phyloP scores from a whole-genome alignment of 2,113 vertebrate species.

The Carassius carassius region DNA sequence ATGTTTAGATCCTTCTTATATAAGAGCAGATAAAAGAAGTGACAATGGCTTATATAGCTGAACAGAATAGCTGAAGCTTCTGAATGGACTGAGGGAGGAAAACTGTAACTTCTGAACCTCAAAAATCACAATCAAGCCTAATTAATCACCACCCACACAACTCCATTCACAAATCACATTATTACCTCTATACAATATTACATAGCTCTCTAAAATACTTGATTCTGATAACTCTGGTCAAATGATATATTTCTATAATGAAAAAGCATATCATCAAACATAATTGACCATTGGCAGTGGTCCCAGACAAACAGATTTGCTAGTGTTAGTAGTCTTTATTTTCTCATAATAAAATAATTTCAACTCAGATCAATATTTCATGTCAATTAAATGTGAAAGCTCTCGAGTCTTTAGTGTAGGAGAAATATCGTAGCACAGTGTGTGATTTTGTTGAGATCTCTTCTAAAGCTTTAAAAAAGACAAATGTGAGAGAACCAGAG shows the following conservation, averaged over 20 bases:
- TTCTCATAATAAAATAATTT: too few relatives aligned
- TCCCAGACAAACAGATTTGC: not conserved
- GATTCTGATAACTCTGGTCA: not conserved
- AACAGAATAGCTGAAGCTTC: not conserved
- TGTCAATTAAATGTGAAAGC: too few relatives aligned
- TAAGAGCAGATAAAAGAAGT: not conserved
- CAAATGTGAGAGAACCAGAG: too few relatives aligned
- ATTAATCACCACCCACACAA: constrained; percentile 5
- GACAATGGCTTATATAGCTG: not conserved
- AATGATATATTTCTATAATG: not conserved
- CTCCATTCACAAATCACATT: not conserved
- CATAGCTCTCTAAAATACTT: not conserved
- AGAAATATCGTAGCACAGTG: too few relatives aligned
- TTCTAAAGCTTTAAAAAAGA: too few relatives aligned
- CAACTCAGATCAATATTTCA: too few relatives aligned
- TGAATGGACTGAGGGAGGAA: not conserved
- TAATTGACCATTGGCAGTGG: not conserved
- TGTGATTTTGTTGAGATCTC: too few relatives aligned
- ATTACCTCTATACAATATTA: not conserved
- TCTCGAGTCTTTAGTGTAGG: too few relatives aligned
- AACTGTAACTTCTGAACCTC: not conserved
- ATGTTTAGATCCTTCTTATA: not conserved
- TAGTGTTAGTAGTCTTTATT: too few relatives aligned
- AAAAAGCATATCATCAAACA: not conserved
- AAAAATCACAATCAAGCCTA: not conserved